Conservation (phyloP, 2,888 invertebrate genomes). For the Ferrisia virgata region DNA sequence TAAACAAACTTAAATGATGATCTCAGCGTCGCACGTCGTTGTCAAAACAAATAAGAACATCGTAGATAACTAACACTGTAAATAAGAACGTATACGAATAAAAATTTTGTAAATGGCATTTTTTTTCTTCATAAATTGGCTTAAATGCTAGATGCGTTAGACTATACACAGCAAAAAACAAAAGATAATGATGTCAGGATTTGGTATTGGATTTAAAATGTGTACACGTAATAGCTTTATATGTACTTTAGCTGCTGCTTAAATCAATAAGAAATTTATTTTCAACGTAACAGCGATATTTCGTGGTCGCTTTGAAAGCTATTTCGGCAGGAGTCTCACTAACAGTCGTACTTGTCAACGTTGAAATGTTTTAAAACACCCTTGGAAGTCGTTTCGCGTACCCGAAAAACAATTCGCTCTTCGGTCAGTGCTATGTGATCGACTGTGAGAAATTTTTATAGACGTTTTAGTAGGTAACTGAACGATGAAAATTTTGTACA, state of each 20-base stretch:
- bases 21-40: too few species aligned
- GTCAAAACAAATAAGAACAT: too few species aligned
- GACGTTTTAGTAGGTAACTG: background rate
- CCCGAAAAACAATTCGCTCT: too few species aligned
- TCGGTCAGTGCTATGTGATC: background rate
- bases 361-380: background rate
- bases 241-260: background rate
- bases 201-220: background rate
- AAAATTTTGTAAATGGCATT: too few species aligned
- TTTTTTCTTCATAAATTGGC: too few species aligned
- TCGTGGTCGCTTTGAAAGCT: background rate
- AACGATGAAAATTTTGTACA: background rate
- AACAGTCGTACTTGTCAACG: background rate
- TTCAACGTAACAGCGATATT: background rate
- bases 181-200: too few species aligned
- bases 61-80: too few species aligned
- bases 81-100: too few species aligned
- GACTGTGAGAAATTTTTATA: background rate
- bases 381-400: background rate
- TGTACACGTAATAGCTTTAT: background rate
- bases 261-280: background rate
- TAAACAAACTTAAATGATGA: too few species aligned
- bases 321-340: background rate
- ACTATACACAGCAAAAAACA: too few species aligned
- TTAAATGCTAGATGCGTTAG: too few species aligned